Conservation (phyloP, 2,888 invertebrate species). For the Thymelicus sylvestris region DNA sequence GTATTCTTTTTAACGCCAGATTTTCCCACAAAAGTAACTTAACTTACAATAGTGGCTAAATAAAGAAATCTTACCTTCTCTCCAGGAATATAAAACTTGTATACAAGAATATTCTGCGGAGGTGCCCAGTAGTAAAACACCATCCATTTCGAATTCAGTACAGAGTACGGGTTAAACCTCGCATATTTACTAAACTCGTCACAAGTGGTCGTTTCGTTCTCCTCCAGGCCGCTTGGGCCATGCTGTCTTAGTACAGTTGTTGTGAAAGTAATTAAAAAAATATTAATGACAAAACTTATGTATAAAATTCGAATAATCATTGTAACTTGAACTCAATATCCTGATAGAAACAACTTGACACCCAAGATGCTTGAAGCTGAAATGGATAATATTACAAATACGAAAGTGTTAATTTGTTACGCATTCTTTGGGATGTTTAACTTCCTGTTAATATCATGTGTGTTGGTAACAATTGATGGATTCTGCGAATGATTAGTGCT, state of each 20-base stretch:
- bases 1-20: too few relatives aligned
- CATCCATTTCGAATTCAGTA: slow-evolving; percentile 57
- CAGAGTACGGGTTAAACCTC: slow-evolving; percentile 65
- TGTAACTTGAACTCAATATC: neutral
- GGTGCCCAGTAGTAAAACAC: slow-evolving; percentile 64
- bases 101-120: slow-evolving; percentile 32
- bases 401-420: neutral
- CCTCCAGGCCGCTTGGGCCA: slow-evolving; percentile 48
- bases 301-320: neutral
- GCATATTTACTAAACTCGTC: slow-evolving; percentile 58
- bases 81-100: slow-evolving; percentile 52
- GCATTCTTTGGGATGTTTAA: slow-evolving; percentile 1
- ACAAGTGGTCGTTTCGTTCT: slow-evolving; percentile 53
- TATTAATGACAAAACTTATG: neutral
- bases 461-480: neutral
- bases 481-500: neutral
- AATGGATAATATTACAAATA: neutral
- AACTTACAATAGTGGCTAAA: too few relatives aligned
- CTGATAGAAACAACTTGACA: neutral
- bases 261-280: neutral
- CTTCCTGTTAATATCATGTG: neutral
- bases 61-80: slow-evolving; percentile 50
- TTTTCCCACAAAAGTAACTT: too few relatives aligned
- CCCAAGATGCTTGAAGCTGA: neutral
- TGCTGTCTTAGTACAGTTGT: neutral